Evolutionary conservation across 2,888 invertebrate species (phyloP).

Genomic region (Tachina lurida): DNA sequence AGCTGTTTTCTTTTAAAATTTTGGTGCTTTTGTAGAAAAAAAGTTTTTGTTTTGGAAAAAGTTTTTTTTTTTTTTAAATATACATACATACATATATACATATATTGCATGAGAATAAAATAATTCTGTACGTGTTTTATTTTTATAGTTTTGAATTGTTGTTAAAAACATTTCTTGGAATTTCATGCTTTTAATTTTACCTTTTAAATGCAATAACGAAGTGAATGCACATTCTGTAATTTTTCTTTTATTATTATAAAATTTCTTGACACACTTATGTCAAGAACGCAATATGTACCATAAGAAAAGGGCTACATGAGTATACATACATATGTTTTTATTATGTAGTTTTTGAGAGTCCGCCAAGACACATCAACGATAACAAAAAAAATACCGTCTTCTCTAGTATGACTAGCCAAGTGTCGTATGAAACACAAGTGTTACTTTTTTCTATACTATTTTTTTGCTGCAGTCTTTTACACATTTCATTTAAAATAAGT

Average conservation of each 20-base stretch:
- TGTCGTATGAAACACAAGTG: background rate
- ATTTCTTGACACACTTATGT: conserved; percentile 14
- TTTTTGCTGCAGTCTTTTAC: background rate
- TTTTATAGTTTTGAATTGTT: too few species aligned
- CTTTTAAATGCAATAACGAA: background rate
- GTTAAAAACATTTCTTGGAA: background rate
- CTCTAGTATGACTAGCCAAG: background rate
- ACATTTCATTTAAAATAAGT: background rate
- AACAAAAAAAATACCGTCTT: background rate
- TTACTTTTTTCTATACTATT: background rate
- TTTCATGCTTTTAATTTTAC: background rate
- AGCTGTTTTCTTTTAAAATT: too few species aligned
- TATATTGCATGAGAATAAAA: too few species aligned
- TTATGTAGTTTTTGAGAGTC: background rate
- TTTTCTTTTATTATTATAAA: background rate
- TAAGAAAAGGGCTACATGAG: too few species aligned
- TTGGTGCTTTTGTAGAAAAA: too few species aligned
- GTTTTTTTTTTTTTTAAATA: too few species aligned
- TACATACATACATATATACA: too few species aligned
- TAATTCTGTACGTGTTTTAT: too few species aligned
- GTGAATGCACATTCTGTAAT: conserved; percentile 7
- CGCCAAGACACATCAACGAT: conserved; percentile 16
- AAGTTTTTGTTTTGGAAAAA: too few species aligned
- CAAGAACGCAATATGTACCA: background rate
- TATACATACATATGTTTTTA: too few species aligned